Base-by-base conservation (phyloP, 2,113 vertebrate genomes). In the Herpetotheres cachinnans region DNA sequence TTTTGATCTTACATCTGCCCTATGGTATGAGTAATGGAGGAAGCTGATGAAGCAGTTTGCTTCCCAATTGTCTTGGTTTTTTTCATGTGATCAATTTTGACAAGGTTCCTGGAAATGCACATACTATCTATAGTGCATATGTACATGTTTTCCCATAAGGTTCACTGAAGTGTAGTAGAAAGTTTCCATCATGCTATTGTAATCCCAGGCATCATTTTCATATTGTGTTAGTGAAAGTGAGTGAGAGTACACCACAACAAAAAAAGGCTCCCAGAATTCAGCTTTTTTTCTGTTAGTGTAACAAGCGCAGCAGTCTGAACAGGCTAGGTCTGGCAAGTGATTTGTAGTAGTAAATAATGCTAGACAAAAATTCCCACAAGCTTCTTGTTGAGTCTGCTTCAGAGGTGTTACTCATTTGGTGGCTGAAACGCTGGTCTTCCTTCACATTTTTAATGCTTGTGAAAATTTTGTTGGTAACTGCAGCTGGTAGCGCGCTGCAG, bases 151-250 rank as follows among this genome's bases (percentile, higher is more conserved):
- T 98, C 95, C 93, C 93, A 94, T 92, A 94, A 94, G 84, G 71
- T 42, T 93, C 3, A 10, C 56, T 95, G 84, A 92, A 92, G 89
- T 74, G 67, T 85, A 89, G 82, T 94, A 96, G 88, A 96, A 96
- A 97, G 89, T 97, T 97, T 97, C 96, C 94, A 90, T 88, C 66
- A 78, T 0, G 7, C 29, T 97, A 44, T 92, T 86, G 74, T 97
- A 96, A 97, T 95, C 86, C 83, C 84, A 46, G 82, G 66, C 93
- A 94, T 95, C 21, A 42, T 91, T 97, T 97, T 96, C 26, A 5
- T 93, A 87, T 92, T 19, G 7, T 73, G 38, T 86, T 95, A 97
- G 96, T 96, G 92, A 97, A 97, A 98, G 94, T 93, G 95, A 97
- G 78, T 81, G 93, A 95, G 56, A 94, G 80, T 76, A 54, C 20